Percentiles rank a stretch among this genome's conserved stretches.
phyloP scores from a whole-genome alignment of 2,888 invertebrate genomes.

The Microplitis deprimator region DNA sequence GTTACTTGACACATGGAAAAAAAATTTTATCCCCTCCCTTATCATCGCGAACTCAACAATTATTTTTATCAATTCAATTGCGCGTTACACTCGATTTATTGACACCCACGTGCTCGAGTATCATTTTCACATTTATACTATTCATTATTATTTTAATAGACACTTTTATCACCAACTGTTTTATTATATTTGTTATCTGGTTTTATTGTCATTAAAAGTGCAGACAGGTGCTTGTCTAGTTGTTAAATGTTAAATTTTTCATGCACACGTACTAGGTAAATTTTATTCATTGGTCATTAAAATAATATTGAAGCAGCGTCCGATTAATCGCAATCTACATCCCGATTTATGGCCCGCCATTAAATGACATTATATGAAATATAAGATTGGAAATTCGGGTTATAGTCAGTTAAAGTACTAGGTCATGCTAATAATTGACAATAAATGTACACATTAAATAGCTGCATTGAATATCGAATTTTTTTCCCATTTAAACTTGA shows the following conservation, averaged over 20 bases:
- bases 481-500: no score
- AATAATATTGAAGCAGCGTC: neutral
- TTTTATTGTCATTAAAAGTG: neutral
- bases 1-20: neutral
- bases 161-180: neutral
- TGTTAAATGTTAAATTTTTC: neutral
- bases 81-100: neutral
- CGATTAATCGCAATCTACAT: neutral
- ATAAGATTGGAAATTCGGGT: neutral
- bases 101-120: neutral
- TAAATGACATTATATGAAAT: neutral
- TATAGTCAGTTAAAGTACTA: neutral
- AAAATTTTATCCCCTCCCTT: no score
- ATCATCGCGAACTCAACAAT: no score
- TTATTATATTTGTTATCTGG: neutral
- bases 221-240: neutral
- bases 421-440: neutral
- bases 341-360: neutral
- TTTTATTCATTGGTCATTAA: neutral
- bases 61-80: no score
- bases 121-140: neutral
- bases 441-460: neutral
- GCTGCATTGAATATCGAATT: no score
- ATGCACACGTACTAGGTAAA: neutral
- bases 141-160: neutral